Base-by-base conservation (phyloP, 2,113 vertebrate genomes). In the Urocolius indicus region DNA sequence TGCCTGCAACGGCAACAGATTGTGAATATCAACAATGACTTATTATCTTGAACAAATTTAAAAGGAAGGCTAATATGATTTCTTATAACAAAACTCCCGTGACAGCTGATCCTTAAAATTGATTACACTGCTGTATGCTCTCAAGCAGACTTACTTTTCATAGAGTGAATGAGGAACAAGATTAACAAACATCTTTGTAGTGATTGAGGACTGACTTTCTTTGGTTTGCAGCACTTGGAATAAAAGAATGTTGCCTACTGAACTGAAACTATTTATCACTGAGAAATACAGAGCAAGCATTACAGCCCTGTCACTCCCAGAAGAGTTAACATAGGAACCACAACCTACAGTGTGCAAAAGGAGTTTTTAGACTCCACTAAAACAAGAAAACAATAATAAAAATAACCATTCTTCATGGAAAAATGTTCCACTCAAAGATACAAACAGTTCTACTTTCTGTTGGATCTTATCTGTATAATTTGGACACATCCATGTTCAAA, bases 31-130 rank as follows among this genome's bases (percentile, higher is more conserved):
- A 98, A 86, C 88, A 94, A 96, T 96, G 90, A 97, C 85, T 97
- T 98, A 97, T 94, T 97, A 95, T 84, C 75, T 92, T 95, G 75
- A 97, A 75, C 52, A 93, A 92, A 71, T 94, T 97, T 96, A 95
- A 97, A 98, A 92, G 38, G 66, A 97, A 96, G 85, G 76, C 61
- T 97, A 96, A 93, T 97, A 94, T 81, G 85, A 96, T 97, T 98
- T 97, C 87, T 94, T 96, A 65, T 30, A 97, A 80, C 58, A 94
- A 95, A 95, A 74, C 19, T 43, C 41, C 48, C 85, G 83, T 93
- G 87, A 96, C 96, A 97, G 92, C 94, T 97, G 87, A 54, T 95
- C 77, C 71, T 78, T 45, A 82, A 89, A 97, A 82, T 96, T 91
- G 96, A 96, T 97, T 97, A 97, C 84, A 91, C 36, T 92, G 57